Base-by-base conservation (phyloP, 2,888 invertebrate species). In the Anthophora plumipes region DNA sequence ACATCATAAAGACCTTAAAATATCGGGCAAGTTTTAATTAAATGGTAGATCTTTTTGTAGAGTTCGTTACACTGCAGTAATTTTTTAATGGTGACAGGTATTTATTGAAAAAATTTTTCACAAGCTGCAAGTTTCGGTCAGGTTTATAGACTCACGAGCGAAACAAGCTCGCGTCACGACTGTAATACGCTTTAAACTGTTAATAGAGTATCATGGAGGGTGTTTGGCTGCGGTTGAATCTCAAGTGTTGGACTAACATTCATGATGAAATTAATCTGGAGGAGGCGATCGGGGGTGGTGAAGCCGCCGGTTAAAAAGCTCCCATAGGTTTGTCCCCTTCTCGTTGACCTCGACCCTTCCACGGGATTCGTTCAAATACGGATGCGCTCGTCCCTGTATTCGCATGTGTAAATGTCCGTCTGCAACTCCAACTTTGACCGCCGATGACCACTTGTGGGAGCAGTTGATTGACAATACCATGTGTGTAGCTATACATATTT, bases 221-320 rank as follows among this genome's bases (percentile, higher is more conserved):
- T 92, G 92, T 92, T 93, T 92, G 92, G 91, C 91, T 88, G 90
- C 86, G 92, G 89, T 87, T 90, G 90, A 86, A 90, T 91, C 91
- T 93, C 92, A 91, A 93, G 93, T 93, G 93, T 93, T 93, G 91
- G 90, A 90, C 92, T 91, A 93, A 93, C 93, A 93, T 92, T 91
- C 90, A 92, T 93, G 92, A 93, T 92, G 92, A 92, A 93, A 93
- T 93, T 93, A 93, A 93, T 93, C 92, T 93, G 87, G 54, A 84
- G 88, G 82, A 75, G 81, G 80, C 84, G 82, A 80, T 85, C 81
- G 80, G 69, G 76, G 83, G 85, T 80, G 84, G 90, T 76, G 84
- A 84, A 78, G 81, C 80, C 84, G 85, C 82, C 82, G 85, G 84
- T 87, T 85, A 87, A 91, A 90, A 91, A 90, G 88, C 86, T 83